These are phyloP conservation scores for Aramus guarauna DNA, from an alignment of 2,113 vertebrate genomes.

Conservation along the genomic window DNA sequence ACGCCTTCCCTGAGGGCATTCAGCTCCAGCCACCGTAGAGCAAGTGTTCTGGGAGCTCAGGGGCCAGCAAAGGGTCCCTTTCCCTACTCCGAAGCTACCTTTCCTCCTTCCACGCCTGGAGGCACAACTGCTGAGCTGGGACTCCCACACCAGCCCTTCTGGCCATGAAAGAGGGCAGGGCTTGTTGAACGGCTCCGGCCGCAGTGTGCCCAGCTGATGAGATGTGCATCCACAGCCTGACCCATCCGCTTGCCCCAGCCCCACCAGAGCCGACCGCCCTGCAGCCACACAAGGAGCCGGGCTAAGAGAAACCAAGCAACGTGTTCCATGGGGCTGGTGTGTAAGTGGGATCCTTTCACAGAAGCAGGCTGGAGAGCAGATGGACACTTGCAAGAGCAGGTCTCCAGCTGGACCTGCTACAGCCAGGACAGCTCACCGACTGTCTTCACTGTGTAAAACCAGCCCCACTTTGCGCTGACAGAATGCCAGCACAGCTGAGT, in stretches of 20 bases:
- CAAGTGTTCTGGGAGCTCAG: not conserved
- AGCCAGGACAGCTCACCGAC: not conserved
- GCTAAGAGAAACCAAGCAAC: rapidly evolving
- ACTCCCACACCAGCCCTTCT: not conserved
- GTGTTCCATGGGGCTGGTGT: rapidly evolving
- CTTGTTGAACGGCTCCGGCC: not conserved
- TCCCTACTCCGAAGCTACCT: not conserved
- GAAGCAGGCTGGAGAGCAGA: not conserved
- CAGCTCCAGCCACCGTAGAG: not conserved
- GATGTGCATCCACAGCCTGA: rapidly evolving
- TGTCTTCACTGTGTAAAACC: not conserved
- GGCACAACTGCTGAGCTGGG: not conserved
- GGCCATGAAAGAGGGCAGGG: not conserved
- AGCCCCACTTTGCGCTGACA: too few relatives aligned
- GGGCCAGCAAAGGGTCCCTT: not conserved
- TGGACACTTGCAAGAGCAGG: not conserved
- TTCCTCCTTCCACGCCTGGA: not conserved
- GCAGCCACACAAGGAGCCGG: rapidly evolving
- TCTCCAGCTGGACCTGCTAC: not conserved
- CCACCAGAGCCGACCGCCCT: not conserved
- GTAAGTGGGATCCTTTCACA: not conserved
- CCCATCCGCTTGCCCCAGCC: not conserved
- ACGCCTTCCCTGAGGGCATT: not conserved
- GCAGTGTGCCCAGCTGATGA: rapidly evolving
- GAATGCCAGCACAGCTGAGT: not conserved